Evolutionary conservation across 2,888 invertebrate species (phyloP), one percentile per base, ranked within the genome.

Genomic region (Tetragonisca angustula): DNA sequence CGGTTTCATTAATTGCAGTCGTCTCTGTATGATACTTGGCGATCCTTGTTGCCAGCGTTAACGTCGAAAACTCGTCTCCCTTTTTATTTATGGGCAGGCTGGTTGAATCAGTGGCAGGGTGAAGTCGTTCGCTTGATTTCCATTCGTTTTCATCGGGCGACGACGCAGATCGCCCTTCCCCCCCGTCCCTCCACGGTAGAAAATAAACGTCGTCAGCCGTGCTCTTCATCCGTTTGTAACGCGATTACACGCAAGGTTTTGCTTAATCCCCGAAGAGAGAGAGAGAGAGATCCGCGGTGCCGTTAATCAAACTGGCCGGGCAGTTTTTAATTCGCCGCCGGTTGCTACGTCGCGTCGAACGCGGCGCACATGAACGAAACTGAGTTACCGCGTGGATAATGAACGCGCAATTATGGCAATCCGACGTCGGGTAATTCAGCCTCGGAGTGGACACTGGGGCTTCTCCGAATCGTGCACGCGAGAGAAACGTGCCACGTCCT

Each of bases 221-320:
- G 68, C 80, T 76, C 73, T 70, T 70, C 77, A 69, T 77, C 74
- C 61, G 68, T 70, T 67, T 32, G 74, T 84, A 88, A 88, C 74
- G 71, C 68, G 81, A 88, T 88, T 88, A 88, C 73, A 59, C 43
- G 49, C 32, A 83, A 83, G 76, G 83, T 79, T 83, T 72, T 61
- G 36, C 61, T 75, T 87, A 79, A 87, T 86, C 85, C 78, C 71
- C 78, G 73, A 61, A 76, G 78, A 81, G 36, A 43, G 2, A 43
- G 43, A 43, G 43, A 43, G 43, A 43, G 43, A 43, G 43, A 36
- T 6, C 78, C 80, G 67, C 59, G 64, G 68, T 43, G 50, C 21
- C 64, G 75, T 62, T 79, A 67, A 85, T 81, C 70, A 77, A 87
- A 81, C 72, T 64, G 65, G 50, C 74, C 54, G 62, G 79, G 27